A percentile compares a stretch with the other conserved stretches of the same genome.
Conservation (phyloP, 2,113 vertebrate genomes). For the Bubo scandiacus region DNA sequence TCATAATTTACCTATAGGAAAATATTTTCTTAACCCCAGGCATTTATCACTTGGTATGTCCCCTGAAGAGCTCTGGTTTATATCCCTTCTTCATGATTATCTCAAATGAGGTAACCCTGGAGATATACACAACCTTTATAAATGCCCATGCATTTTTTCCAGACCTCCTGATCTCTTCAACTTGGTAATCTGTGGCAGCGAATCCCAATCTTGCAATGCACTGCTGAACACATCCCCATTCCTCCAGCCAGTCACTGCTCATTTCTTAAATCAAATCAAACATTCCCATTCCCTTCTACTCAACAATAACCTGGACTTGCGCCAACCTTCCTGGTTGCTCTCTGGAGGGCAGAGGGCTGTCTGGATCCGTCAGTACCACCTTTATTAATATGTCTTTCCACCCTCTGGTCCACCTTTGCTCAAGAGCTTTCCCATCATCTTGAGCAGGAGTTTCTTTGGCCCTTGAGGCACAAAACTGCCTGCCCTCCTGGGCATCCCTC, state of each 20-base stretch:
- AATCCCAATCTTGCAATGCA: not conserved
- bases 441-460: not conserved
- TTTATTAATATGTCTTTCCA: not conserved
- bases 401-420: not conserved
- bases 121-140: not conserved
- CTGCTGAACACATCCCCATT: not conserved
- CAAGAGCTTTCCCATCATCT: not conserved
- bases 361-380: not conserved
- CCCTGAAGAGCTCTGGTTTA: not conserved
- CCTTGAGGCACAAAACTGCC: not conserved
- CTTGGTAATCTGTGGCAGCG: accelerated
- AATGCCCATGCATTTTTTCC: not conserved
- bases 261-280: not conserved
- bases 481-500: not conserved
- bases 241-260: not conserved
- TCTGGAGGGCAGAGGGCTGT: not conserved
- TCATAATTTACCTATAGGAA: not conserved
- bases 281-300: not conserved
- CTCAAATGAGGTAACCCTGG: not conserved
- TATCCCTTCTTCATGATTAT: conserved; percentile 7
- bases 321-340: not conserved
- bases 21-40: conserved; percentile 11
- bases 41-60: not conserved
- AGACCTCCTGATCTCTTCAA: not conserved
- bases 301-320: not conserved